Conservation (phyloP, 2,888 invertebrate species). For the Netelia melanura region DNA sequence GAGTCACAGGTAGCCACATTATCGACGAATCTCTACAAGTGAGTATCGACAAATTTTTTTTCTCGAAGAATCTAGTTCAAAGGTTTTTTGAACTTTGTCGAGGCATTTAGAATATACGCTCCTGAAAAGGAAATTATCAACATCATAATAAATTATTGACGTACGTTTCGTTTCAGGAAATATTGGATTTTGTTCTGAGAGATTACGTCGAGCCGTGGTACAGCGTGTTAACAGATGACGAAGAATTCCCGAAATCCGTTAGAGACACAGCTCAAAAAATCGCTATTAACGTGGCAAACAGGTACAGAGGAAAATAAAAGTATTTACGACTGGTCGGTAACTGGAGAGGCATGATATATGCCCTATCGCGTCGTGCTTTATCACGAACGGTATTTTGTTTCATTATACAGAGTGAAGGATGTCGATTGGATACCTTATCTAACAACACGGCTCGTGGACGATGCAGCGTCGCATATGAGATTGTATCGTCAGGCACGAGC, state of each 20-base stretch:
- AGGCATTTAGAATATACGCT: too few species aligned
- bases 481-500: conserved; percentile 92
- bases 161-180: conserved; percentile 86
- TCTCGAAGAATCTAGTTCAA: neutral
- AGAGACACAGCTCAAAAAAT: conserved; percentile 90
- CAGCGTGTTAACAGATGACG: conserved; percentile 89
- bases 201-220: conserved; percentile 94
- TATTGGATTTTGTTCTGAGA: conserved; percentile 91
- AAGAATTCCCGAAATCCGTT: conserved; percentile 90
- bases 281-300: conserved; percentile 88
- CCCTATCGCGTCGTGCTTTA: neutral
- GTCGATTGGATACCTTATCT: conserved; percentile 96
- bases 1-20: conserved; percentile 94
- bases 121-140: too few species aligned
- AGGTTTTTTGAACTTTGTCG: too few species aligned
- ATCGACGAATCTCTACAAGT: conserved; percentile 94
- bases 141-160: neutral
- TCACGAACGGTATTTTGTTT: conserved; percentile 46
- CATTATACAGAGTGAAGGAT: conserved; percentile 88
- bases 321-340: neutral
- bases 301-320: conserved; percentile 80
- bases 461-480: conserved; percentile 95
- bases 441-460: conserved; percentile 95
- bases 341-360: neutral
- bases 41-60: conserved; percentile 66